Base-by-base conservation (phyloP, 2,888 invertebrate genomes). In the Andrena trimmerana region DNA sequence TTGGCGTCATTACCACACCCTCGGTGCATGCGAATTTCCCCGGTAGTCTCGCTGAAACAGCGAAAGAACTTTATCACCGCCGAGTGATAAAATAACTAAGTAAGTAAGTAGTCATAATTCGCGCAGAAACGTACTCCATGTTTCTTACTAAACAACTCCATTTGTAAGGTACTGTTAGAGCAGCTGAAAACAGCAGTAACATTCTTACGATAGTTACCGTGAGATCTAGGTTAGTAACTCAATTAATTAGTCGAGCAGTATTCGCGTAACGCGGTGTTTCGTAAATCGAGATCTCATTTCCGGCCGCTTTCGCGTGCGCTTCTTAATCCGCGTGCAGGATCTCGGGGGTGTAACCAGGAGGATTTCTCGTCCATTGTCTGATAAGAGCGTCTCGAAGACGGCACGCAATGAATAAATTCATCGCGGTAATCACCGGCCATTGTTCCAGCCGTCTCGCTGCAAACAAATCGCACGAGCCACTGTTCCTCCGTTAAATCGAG, bases 381-480 rank as follows among this genome's bases (percentile, higher is more conserved):
- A 79, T 79, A 63, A 67, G 42, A 75, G 67, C 65, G n/a, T 4
- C 31, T 31, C 27, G 60, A 74, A 36, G 66, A 72, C 69, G 65
- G 62, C 82, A 71, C 69, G 82, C 81, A 16, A 75, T 31, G 67
- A 75, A 80, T 82, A 82, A 80, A 82, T 82, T 80, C 70, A 63
- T 82, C 65, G n/a, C 24, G 60, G 52, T 67, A 71, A 69, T 57
- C 70, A 50, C 48, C 27, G 33, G 29, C 42, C 67, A 67, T 75
- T 74, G 74, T 80, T 75, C 20, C 62, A 6, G 16, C 7, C 8
- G 33, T 29, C 7, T 16, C 48, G 78, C 3, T 24, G 36, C 62
- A 27, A 67, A 67, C 78, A 69, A 52, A 81, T 81, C 57, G 50
- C 57, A 63, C 13, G 10, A n/a, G 31, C 33, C 36, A 7, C 71